These are phyloP conservation scores for Murina feae DNA, from an alignment of 2,113 vertebrate species.

Conservation along the genomic window DNA sequence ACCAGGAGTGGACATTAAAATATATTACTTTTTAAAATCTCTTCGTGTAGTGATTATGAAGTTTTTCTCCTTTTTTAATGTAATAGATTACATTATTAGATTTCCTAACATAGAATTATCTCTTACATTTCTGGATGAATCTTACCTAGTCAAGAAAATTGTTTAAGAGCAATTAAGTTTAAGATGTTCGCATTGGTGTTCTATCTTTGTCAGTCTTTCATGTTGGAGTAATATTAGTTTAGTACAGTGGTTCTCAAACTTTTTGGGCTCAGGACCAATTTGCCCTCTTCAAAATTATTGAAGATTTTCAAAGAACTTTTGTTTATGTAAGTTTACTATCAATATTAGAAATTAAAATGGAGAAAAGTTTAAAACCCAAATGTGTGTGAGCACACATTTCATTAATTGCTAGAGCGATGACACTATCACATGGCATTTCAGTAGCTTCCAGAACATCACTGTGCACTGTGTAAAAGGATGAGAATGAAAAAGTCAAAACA, in stretches of 20 bases:
- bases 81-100: conserved; percentile 30
- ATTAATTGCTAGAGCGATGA: conserved; percentile 4
- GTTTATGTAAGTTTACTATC: neutral
- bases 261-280: neutral
- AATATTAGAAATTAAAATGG: conserved; percentile 14
- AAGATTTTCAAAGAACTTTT: neutral
- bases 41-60: neutral
- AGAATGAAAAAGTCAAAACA: neutral
- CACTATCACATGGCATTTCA: neutral
- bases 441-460: neutral
- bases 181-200: neutral
- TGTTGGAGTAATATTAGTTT: neutral
- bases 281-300: neutral
- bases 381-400: neutral
- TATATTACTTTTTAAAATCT: neutral
- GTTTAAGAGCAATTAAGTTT: conserved; percentile 17
- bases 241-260: neutral
- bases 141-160: neutral
- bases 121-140: conserved; percentile 1
- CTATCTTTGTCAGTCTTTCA: neutral
- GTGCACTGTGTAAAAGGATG: neutral
- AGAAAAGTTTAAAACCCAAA: neutral
- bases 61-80: neutral
- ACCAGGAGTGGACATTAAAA: neutral
- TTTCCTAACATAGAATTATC: neutral